These are phyloP conservation scores for Megalurothrips usitatus DNA, from an alignment of 2,888 invertebrate species.

Conservation along the genomic window DNA sequence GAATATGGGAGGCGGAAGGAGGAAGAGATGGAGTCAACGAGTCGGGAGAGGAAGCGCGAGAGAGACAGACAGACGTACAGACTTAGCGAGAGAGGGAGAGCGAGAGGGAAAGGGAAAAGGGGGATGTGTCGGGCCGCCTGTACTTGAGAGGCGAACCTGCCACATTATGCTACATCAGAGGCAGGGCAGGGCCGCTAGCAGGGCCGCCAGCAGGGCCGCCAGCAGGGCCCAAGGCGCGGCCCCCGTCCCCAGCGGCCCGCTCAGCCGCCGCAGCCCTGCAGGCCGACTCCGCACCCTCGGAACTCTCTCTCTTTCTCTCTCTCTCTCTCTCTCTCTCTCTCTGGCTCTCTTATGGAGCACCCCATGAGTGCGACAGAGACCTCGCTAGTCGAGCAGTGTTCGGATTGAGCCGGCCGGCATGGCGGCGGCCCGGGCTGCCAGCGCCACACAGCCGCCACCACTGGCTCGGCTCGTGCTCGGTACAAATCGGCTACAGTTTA, in stretches of 20 bases:
- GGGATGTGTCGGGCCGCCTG: neutral
- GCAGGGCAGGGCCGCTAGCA: neutral
- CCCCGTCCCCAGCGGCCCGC: too few species aligned
- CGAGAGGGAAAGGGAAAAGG: neutral
- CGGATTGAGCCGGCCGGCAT: too few species aligned
- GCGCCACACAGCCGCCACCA: neutral
- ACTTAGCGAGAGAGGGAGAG: neutral
- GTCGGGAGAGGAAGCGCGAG: neutral
- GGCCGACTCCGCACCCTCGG: too few species aligned
- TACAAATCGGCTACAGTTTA: slow-evolving; percentile 8
- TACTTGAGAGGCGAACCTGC: slow-evolving; percentile 2
- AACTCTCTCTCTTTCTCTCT: too few species aligned
- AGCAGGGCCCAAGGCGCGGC: too few species aligned
- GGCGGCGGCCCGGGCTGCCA: neutral
- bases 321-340: too few species aligned
- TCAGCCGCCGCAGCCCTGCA: too few species aligned
- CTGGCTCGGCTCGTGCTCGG: neutral
- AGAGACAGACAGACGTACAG: neutral
- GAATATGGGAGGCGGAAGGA: too few species aligned
- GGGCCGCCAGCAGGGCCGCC: too few species aligned
- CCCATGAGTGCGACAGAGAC: too few species aligned
- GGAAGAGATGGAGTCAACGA: neutral
- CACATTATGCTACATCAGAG: slow-evolving; percentile 10
- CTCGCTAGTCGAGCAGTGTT: too few species aligned
- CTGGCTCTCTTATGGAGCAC: too few species aligned